These are phyloP conservation scores for Scaptodrosophila latifasciaeformis DNA, from an alignment of 2,888 invertebrate genomes.

Conservation along the genomic window DNA sequence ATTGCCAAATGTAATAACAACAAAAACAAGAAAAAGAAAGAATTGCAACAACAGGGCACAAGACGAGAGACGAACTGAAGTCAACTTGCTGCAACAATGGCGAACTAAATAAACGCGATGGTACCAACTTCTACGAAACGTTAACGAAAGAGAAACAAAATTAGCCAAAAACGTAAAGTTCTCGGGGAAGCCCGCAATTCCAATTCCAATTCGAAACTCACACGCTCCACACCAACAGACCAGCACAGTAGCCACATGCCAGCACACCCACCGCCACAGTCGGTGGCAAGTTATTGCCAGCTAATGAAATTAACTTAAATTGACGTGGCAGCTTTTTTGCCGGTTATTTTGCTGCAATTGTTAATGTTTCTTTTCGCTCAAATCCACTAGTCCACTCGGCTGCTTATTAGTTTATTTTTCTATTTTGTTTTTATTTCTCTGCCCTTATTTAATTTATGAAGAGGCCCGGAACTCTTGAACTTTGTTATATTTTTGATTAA, in stretches of 20 bases:
- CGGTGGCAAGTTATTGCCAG: constrained; percentile 62
- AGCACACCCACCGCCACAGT: constrained; percentile 37
- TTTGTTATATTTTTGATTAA: no score
- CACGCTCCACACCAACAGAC: no score
- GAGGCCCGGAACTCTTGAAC: no score
- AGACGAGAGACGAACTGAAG: no score
- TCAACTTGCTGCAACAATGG: constrained; percentile 33
- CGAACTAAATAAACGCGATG: constrained; percentile 51
- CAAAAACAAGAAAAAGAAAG: constrained; percentile 17
- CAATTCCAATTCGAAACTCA: no score
- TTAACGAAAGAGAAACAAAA: constrained; percentile 59
- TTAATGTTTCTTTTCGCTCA: no score
- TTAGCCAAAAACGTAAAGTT: constrained; percentile 60
- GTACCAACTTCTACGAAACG: constrained; percentile 52
- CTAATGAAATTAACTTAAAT: constrained; percentile 67
- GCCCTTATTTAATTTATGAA: no score
- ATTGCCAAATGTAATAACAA: constrained; percentile 61
- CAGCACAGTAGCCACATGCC: neutral
- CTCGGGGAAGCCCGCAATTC: constrained; percentile 10
- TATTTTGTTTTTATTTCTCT: neutral
- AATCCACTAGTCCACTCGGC: constrained; percentile 20
- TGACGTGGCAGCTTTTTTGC: constrained; percentile 46
- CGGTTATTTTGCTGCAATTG: neutral
- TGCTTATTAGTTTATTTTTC: neutral
- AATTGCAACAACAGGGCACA: no score